phyloP scores from a whole-genome alignment of 1,140 invertebrate genomes.

The Trinorchestia longiramus region DNA sequence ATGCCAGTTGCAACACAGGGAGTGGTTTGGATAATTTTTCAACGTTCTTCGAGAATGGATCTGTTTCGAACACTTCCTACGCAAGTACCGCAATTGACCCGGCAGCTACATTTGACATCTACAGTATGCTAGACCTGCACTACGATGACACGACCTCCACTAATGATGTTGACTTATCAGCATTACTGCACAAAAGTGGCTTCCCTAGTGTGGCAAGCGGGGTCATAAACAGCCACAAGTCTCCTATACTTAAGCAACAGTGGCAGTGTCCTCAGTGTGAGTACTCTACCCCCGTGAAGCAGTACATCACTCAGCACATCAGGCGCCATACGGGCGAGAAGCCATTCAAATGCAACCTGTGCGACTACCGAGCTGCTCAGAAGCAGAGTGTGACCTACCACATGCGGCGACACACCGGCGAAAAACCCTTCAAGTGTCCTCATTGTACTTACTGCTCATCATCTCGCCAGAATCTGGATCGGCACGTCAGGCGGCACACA shows the following conservation, averaged over 20 bases:
- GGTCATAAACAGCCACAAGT: conserved; percentile 19
- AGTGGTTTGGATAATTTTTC: background rate
- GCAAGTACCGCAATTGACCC: background rate
- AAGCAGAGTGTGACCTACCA: conserved; percentile 43
- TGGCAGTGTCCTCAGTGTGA: conserved; percentile 45
- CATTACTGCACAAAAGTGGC: background rate
- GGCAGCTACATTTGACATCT: background rate
- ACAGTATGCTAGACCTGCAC: conserved; percentile 33
- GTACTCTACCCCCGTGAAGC: conserved; percentile 15
- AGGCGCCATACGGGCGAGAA: conserved; percentile 81
- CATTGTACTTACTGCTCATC: conserved; percentile 34
- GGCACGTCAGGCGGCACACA: conserved; percentile 18
- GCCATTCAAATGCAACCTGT: conserved; percentile 80
- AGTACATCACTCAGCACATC: conserved; percentile 72
- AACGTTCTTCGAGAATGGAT: background rate
- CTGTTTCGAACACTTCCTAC: background rate
- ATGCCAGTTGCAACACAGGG: background rate
- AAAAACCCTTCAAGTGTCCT: conserved; percentile 36
- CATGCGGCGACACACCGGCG: conserved; percentile 45
- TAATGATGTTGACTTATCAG: background rate
- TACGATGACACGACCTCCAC: conserved; percentile 18
- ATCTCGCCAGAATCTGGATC: conserved; percentile 26
- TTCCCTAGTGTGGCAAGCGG: background rate
- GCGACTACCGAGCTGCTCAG: conserved; percentile 72
- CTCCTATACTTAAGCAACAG: conserved; percentile 25